These are phyloP conservation scores for Bombus balteatus DNA, from an alignment of 1,140 invertebrate species.

Conservation along the genomic window DNA sequence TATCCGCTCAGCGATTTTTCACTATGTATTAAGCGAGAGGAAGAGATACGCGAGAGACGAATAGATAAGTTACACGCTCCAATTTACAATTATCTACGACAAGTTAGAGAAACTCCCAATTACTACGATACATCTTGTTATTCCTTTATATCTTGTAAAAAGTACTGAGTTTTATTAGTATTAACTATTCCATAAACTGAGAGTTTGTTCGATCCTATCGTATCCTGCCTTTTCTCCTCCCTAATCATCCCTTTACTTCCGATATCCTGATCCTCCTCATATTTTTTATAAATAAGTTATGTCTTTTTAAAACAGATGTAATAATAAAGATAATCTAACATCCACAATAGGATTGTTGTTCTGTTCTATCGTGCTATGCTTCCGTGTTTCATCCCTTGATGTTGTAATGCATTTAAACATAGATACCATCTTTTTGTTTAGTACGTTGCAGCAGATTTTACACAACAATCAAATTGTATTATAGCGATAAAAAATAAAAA, in stretches of 20 bases:
- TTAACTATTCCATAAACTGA: conserved; percentile 78
- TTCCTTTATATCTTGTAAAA: conserved; percentile 82
- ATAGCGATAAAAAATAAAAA: conserved; percentile 75
- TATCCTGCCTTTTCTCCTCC: conserved; percentile 46
- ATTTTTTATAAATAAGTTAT: conserved; percentile 81
- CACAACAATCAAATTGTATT: conserved; percentile 76
- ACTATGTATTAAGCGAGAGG: conserved; percentile 71
- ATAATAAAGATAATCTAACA: conserved; percentile 82
- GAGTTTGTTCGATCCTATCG: conserved; percentile 77
- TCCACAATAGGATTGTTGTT: conserved; percentile 74
- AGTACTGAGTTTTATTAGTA: conserved; percentile 83
- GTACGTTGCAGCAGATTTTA: conserved; percentile 73
- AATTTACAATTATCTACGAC: conserved; percentile 72
- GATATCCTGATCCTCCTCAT: conserved; percentile 42
- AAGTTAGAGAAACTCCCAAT: conserved; percentile 73
- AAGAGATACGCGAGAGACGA: neutral
- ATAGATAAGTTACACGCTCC: conserved; percentile 68
- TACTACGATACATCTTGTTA: conserved; percentile 81
- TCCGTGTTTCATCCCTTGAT: conserved; percentile 63
- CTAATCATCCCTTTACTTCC: neutral
- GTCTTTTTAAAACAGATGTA: conserved; percentile 80
- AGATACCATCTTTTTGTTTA: conserved; percentile 60
- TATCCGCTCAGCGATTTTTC: conserved; percentile 63
- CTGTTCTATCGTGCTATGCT: conserved; percentile 69
- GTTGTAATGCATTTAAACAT: conserved; percentile 63